Percentiles rank a stretch among this genome's conserved stretches.
Evolutionary conservation across 2,888 invertebrate genomes (phyloP).

Genomic region (Caradrina clavipalpis): DNA sequence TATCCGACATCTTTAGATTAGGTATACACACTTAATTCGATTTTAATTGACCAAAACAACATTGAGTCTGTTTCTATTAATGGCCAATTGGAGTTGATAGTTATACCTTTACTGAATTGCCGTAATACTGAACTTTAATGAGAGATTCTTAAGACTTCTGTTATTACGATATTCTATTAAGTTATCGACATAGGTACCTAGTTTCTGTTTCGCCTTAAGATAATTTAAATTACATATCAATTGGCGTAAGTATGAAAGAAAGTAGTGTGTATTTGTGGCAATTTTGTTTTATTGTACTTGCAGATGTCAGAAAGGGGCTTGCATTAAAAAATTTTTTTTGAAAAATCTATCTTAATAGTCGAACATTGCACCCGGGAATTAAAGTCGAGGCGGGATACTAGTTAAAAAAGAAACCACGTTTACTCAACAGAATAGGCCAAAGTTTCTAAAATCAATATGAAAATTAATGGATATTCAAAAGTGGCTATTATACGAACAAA

Average conservation of each 20-base stretch:
- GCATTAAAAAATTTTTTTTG: no score
- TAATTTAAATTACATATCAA: no score
- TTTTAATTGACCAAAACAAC: neutral
- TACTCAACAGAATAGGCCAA: neutral
- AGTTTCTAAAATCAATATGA: constrained; percentile 29
- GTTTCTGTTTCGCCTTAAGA: neutral
- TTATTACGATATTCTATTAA: neutral
- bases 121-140: neutral
- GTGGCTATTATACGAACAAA: constrained; percentile 37
- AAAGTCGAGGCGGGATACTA: no score
- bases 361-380: no score
- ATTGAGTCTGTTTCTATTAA: neutral
- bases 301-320: no score
- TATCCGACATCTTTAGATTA: no score
- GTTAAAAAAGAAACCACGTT: constrained; percentile 2
- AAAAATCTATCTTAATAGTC: no score
- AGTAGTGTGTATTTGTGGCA: no score
- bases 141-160: neutral
- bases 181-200: neutral
- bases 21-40: neutral
- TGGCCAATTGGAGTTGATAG: neutral
- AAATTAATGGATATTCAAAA: constrained; percentile 40
- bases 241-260: no score
- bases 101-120: neutral
- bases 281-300: no score